Base-by-base conservation (phyloP, 2,113 vertebrate genomes). In the Lampris megalopsis region DNA sequence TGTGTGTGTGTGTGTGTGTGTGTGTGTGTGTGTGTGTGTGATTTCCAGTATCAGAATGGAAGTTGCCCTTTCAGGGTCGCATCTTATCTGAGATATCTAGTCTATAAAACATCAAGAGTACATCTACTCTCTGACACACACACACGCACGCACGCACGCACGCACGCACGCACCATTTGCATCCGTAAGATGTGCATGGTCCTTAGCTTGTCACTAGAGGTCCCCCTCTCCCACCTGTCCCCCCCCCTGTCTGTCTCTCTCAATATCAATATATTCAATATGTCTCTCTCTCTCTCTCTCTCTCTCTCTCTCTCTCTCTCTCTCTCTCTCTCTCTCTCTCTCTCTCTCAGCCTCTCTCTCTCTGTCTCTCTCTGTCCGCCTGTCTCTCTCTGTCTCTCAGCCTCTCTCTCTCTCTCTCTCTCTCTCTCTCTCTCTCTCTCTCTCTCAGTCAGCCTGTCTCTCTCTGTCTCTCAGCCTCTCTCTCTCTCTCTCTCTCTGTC, bases 1-100 rank as follows among this genome's bases (percentile, higher is more conserved):
- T 53, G 50, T 53, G 50, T 53, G 50, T 53, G 50, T 53, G 50
- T 53, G 50, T 53, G 50, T 53, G 50, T 53, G 50, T 53, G 50
- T 53, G 50, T 53, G 50, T 58, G 56, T 58, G 56, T 9, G 35
- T 38, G 35, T 58, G 54, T 35, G 35, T 6, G 56, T 37, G 35
- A 5, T 4, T 11, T 53, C 10, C n/a, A 13, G n/a, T 53, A 53
- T 53, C 50, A 53, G 9, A 53, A 9, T 53, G 8, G n/a, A 58
- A 38, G 56, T 58, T 58, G 35, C 35, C 56, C 56, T 58, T 9
- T 58, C 36, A 7, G 1, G n/a, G 50, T 58, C 36, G 38, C 37
- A 37, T 58, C 7, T 58, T 37, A 48, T 64, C n/a, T 35, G 62
- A 7, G n/a, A 36, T 49, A 64, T n/a, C n/a, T 47, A 24, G 43